Evolutionary conservation across 2,888 invertebrate genomes (phyloP), one percentile per base, ranked within the genome.

Genomic region (Bembecia ichneumoniformis): DNA sequence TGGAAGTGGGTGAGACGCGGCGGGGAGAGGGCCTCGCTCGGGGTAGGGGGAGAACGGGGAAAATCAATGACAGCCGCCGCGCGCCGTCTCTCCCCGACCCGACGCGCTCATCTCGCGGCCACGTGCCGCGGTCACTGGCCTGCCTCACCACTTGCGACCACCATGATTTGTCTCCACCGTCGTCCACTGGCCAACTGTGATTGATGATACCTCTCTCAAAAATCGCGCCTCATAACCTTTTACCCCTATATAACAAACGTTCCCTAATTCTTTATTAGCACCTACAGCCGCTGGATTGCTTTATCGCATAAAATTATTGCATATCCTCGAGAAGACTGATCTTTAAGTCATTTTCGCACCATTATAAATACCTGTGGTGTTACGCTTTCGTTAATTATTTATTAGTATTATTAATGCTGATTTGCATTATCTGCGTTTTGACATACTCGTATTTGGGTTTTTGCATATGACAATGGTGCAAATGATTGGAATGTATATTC

Each of bases 11-110:
- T 84, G 84, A 84, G 84, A 84, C 84, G 84, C 79, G 81, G 82
- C 68, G 79, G 78, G 77, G 75, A 66, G 74, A 74, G 77, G 70
- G 70, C 65, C 69, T 68, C 68, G 71, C 68, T 68, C 67, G 76
- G 73, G 76, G 71, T 59, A 54, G 71, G 74, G 75, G 77, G 77
- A 28, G 67, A 72, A 74, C 75, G 77, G 77, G 83, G 86, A 55
- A 87, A 86, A 87, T 87, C 87, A 86, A 87, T 87, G 87, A 84
- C 86, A 86, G 84, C 82, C 84, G 82, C 83, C 82, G 83, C 86
- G 81, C 84, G 82, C 84, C 82, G 79, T 77, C 79, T 80, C 82
- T 78, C 81, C 81, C 80, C 82, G 75, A 72, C 79, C 77, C 81
- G 77, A 77, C 80, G 80, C 82, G 82, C 76, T 83, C 83, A 82